Percentiles rank a stretch among this genome's conserved stretches.
phyloP scores from a whole-genome alignment of 2,888 invertebrate genomes.

The Pheosia gnoma region DNA sequence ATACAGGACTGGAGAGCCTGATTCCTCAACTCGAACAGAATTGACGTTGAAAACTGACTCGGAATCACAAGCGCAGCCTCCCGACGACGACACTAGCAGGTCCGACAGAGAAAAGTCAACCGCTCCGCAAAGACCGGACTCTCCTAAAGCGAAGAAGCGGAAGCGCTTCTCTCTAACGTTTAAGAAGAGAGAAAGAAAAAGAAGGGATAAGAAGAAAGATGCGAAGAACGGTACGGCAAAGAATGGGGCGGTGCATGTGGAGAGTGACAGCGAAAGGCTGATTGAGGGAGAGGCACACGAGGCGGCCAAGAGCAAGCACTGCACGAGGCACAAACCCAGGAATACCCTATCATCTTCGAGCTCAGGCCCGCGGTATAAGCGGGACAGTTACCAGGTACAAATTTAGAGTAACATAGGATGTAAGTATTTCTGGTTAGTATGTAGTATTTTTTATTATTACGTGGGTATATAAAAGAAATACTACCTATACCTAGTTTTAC shows the following conservation, averaged over 20 bases:
- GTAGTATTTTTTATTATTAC: too few relatives aligned
- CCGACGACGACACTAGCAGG: conserved; percentile 76
- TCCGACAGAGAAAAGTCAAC: conserved; percentile 75
- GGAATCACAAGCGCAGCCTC: conserved; percentile 69
- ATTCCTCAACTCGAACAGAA: conserved; percentile 74
- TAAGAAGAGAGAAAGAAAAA: conserved; percentile 77
- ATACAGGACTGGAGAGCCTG: conserved; percentile 70
- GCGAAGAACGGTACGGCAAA: conserved; percentile 63
- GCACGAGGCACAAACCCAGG: conserved; percentile 67
- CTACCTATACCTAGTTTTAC: too few relatives aligned
- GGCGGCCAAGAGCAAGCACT: conserved; percentile 62
- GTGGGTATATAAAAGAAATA: too few relatives aligned
- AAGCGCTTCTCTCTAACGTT: conserved; percentile 77
- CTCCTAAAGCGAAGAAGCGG: conserved; percentile 77
- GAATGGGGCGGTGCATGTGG: conserved; percentile 64
- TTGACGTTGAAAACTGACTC: conserved; percentile 74
- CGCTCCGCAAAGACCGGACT: conserved; percentile 68
- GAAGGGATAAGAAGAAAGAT: conserved; percentile 74
- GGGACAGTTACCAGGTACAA: conserved; percentile 81
- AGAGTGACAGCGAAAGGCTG: conserved; percentile 77
- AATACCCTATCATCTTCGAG: conserved; percentile 75
- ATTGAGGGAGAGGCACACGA: conserved; percentile 69
- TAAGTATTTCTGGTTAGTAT: not conserved
- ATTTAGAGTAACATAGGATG: conserved; percentile 7
- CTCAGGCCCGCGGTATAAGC: conserved; percentile 80